Percentiles rank a stretch among this genome's conserved stretches.
These are phyloP conservation scores for Alligator sinensis DNA, from an alignment of 2,113 vertebrate species.

Conservation along the genomic window DNA sequence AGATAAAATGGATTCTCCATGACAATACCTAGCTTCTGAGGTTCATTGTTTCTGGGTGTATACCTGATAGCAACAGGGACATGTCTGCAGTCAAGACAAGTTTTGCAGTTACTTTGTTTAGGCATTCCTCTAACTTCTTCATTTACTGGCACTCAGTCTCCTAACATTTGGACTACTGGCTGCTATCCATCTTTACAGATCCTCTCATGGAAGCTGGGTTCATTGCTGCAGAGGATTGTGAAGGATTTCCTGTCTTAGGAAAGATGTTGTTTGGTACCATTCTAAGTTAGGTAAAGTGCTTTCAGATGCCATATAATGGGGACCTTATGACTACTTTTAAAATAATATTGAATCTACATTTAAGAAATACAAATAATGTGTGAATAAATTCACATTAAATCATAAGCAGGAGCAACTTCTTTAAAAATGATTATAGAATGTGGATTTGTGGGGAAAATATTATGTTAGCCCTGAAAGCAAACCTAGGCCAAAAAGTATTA, in stretches of 20 bases:
- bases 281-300: neutral
- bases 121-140: conserved; percentile 2
- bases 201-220: conserved; percentile 12
- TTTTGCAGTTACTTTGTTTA: neutral
- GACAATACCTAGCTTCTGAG: neutral
- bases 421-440: neutral
- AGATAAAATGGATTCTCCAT: accelerated
- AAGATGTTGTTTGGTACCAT: conserved; percentile 17
- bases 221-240: conserved; percentile 16
- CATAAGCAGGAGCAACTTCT: neutral
- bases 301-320: neutral
- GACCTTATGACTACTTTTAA: neutral
- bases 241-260: conserved; percentile 45
- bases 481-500: neutral
- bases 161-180: conserved; percentile 16
- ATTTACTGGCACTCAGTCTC: conserved; percentile 44
- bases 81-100: neutral
- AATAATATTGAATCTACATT: accelerated
- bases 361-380: neutral
- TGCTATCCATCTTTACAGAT: conserved; percentile 35
- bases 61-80: conserved; percentile 16
- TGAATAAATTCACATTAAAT: neutral
- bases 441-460: neutral
- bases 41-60: neutral
- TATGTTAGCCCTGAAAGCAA: neutral